phyloP scores from a whole-genome alignment of 37 sponge, comb jelly and placozoan genomes.

The Cliona cf. orientalis region DNA sequence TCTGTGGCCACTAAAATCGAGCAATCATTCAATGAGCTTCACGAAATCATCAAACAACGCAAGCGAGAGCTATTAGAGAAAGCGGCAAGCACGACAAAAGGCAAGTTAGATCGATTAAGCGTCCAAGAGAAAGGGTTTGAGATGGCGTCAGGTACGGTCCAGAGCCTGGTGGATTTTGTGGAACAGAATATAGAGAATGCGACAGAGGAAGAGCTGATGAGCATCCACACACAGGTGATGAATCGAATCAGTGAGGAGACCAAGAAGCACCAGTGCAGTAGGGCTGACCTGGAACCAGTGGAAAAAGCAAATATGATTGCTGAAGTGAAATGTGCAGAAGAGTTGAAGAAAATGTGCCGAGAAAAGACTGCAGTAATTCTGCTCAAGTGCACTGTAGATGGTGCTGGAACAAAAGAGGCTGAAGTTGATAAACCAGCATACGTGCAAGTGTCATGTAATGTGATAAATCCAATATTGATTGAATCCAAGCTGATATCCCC shows the following conservation, averaged over 20 bases:
- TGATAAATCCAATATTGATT: no score
- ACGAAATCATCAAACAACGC: neutral
- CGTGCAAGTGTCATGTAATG: no score
- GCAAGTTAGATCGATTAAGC: neutral
- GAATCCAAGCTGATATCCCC: no score
- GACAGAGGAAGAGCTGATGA: neutral
- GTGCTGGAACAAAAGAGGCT: no score
- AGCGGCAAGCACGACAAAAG: neutral
- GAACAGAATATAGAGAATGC: slow-evolving; percentile 1
- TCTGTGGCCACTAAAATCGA: neutral
- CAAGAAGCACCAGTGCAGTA: neutral
- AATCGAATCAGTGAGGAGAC: neutral
- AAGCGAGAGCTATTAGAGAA: slow-evolving; percentile 8
- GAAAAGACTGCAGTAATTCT: no score
- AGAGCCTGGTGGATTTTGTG: neutral
- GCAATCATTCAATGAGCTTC: neutral
- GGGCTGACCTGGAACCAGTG: neutral
- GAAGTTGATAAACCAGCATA: no score
- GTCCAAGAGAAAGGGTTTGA: neutral
- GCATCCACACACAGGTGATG: neutral
- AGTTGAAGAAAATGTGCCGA: no score
- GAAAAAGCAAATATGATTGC: neutral
- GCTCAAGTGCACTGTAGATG: no score
- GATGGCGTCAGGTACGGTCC: neutral
- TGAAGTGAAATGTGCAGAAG: neutral